Evolutionary conservation across 2,113 vertebrate genomes (phyloP), one percentile per base, ranked within the genome.

Genomic region (Callospermophilus lateralis): DNA sequence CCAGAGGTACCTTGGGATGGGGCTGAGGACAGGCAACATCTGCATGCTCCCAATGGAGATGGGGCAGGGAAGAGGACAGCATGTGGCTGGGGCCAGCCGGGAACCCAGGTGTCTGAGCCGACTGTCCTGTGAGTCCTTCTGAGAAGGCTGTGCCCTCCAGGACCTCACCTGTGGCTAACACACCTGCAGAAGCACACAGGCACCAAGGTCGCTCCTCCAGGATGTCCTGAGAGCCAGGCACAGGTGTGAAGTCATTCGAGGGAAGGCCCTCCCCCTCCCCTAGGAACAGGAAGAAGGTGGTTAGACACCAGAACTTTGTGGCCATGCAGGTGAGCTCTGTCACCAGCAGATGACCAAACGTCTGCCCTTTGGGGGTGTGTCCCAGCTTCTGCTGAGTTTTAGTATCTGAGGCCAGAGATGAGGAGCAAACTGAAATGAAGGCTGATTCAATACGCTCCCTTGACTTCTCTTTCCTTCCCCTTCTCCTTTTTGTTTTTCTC

Each of bases 231-330:
- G 37, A 80, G 42, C 30, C 80, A 28, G 58, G 28, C 3, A 3
- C 0, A 13, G 2, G 2, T 7, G 2, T 65, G 30, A 80, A 94
- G 67, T 61, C 68, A 39, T 26, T 22, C 13, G 11, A 8, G 12
- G 61, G 61, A 77, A 91, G n/a, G 22, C 19, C n/a, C 7, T 79
- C 12, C 55, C 26, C 28, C 17, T 42, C 3, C 34, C 30, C 53
- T 26, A 2, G n/a, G 90, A 22, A 45, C 28, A 7, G 15, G 89
- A 87, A 8, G 58, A 80, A 72, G n/a, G 39, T 48, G 39, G 90
- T 15, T 22, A 58, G 90, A 97, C 32, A 67, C 10, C 45, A 88
- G 26, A 92, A 90, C 89, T 96, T 88, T 72, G 89, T 4, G 1
- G 1, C 32, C 76, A 1, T 10, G 7, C 86, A 11, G 73, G 37